Evolutionary conservation across 2,113 vertebrate genomes (phyloP), one percentile per base, ranked within the genome.

Genomic region (Microcebus jonahi): DNA sequence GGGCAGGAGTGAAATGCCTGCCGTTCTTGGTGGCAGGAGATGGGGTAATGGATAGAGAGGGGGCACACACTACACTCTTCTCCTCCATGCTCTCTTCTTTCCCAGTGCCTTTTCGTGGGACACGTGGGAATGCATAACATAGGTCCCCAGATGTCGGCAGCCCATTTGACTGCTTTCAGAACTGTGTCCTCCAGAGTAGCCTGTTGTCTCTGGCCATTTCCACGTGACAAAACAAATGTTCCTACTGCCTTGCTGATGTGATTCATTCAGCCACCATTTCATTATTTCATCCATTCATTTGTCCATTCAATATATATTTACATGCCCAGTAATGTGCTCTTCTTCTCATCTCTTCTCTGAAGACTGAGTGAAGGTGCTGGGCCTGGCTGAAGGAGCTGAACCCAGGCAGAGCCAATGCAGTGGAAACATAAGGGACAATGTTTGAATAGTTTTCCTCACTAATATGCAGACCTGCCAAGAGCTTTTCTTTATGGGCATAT

Each of bases 361-460:
- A 45, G 55, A 48, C 18, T 29, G 23, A 70, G 23, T 20, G 59
- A 55, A 71, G 50, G 15, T 75, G 4, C 34, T 45, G 29, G 61
- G 48, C 53, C 6, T 79, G 18, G 21, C 8, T n/a, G 45, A 59
- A 87, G n/a, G n/a, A 76, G 29, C 5, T 80, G 88, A 88, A 31
- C 2, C 13, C 18, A 80, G 59, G 27, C 6, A 59, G 42, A 94
- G 15, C 17, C 6, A 5, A 20, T 81, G n/a, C 34, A 45, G 50
- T 29, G 3, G 45, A 17, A 50, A 13, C 50, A 42, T 55, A 70
- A 14, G 14, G 25, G 21, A 76, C 29, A 53, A 21, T 21, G 17
- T 61, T 20, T 86, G 45, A 83, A 42, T 39, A 6, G 70, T 71
- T 90, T 77, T 97, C 53, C 68, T 79, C 89, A 31, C 63, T 92